Conservation (phyloP, 2,797 vertebrate species). For the Telmatherina bonti region DNA sequence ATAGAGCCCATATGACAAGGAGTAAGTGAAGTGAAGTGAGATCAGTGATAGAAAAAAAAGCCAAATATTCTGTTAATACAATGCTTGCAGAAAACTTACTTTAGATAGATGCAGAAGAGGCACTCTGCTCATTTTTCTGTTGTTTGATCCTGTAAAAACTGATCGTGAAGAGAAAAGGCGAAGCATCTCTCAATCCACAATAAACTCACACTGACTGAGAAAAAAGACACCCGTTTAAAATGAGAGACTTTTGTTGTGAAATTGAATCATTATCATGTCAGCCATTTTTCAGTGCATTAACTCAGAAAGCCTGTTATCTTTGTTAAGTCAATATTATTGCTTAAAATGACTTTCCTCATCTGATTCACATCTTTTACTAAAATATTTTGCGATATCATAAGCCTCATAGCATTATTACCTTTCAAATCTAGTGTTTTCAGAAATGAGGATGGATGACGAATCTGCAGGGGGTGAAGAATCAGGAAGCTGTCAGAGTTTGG, state of each 20-base stretch:
- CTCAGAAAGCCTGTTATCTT: neutral
- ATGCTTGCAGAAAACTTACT: slow-evolving; percentile 14
- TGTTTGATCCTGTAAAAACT: slow-evolving; percentile 1
- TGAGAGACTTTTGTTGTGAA: neutral
- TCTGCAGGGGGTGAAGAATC: too few species aligned
- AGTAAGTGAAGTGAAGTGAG: neutral
- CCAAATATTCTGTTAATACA: neutral
- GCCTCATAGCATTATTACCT: too few species aligned
- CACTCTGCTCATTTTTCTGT: neutral
- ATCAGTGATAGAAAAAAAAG: slow-evolving; percentile 24
- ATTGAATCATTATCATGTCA: neutral
- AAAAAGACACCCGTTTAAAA: neutral
- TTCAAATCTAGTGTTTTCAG: too few species aligned
- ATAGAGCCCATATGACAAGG: slow-evolving; percentile 23
- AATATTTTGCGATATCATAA: neutral
- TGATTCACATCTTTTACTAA: neutral
- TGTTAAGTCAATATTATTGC: too few species aligned
- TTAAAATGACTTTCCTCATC: too few species aligned
- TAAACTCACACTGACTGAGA: slow-evolving; percentile 11
- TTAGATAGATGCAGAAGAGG: slow-evolving; percentile 1
- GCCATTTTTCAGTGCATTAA: neutral
- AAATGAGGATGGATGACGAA: too few species aligned
- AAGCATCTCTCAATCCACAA: neutral
- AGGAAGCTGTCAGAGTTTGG: too few species aligned
- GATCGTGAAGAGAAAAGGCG: neutral